Evolutionary conservation across 2,797 vertebrate species (phyloP).

Genomic region (Anguilla marmorata): DNA sequence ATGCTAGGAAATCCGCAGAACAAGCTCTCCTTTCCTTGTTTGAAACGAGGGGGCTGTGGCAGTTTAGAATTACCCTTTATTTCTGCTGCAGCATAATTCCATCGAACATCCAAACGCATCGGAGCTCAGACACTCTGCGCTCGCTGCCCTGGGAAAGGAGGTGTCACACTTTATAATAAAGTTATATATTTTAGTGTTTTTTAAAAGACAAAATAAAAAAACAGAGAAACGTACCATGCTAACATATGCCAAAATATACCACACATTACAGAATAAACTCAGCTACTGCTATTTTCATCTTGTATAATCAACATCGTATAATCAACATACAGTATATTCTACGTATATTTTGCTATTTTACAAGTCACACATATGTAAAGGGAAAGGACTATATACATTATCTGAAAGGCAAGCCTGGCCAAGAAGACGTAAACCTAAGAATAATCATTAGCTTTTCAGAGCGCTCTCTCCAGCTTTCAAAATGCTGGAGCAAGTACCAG

Average conservation of each 20-base stretch:
- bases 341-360: neutral
- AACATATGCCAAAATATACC: neutral
- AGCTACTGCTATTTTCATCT: neutral
- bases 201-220: neutral
- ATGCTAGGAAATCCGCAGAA: neutral
- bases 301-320: neutral
- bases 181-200: neutral
- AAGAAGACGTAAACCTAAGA: neutral
- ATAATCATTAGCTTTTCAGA: neutral
- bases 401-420: neutral
- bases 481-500: neutral
- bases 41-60: neutral
- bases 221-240: neutral
- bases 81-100: neutral
- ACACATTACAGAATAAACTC: neutral
- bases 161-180: neutral
- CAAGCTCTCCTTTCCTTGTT: slow-evolving; percentile 10
- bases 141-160: neutral
- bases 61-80: neutral
- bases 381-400: neutral
- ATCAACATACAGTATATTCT: neutral
- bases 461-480: neutral
- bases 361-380: neutral
- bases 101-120: neutral
- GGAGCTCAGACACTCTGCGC: neutral